Evolutionary conservation across 2,888 invertebrate genomes (phyloP).

Genomic region (Acleris laterana): DNA sequence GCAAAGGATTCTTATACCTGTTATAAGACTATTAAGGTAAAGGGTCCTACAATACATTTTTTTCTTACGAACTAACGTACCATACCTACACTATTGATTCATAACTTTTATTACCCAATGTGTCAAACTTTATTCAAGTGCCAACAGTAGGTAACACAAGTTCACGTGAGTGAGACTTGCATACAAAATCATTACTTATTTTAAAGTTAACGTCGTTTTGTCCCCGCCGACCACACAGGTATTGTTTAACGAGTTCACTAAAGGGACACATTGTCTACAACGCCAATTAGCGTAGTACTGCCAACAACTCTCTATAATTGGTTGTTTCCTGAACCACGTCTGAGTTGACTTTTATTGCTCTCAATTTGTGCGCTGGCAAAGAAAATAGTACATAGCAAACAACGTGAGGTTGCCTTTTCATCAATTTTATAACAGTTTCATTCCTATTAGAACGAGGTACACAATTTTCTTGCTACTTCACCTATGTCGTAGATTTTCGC

Average conservation of each 20-base stretch:
- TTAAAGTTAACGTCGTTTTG: neutral
- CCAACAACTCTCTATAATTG: slow-evolving; percentile 35
- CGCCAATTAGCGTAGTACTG: slow-evolving; percentile 29
- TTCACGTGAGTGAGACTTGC: no score
- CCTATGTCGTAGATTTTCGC: no score
- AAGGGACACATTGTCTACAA: slow-evolving; percentile 32
- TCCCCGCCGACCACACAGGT: neutral
- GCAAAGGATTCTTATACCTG: no score
- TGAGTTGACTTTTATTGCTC: slow-evolving; percentile 32
- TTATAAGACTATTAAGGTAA: no score
- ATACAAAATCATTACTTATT: neutral
- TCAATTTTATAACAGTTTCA: slow-evolving; percentile 6
- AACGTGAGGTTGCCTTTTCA: slow-evolving; percentile 18
- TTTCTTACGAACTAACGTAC: no score
- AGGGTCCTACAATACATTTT: no score
- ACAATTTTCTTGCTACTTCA: no score
- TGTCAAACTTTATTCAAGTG: no score
- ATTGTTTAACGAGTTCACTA: slow-evolving; percentile 5
- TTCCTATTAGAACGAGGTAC: no score
- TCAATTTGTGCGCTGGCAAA: slow-evolving; percentile 30
- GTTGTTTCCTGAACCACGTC: slow-evolving; percentile 34
- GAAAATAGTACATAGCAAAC: slow-evolving; percentile 33
- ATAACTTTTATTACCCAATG: no score
- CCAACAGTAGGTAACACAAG: no score
- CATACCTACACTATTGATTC: no score